phyloP scores from a whole-genome alignment of 2,797 vertebrate genomes.

The Cyprinella venusta region DNA sequence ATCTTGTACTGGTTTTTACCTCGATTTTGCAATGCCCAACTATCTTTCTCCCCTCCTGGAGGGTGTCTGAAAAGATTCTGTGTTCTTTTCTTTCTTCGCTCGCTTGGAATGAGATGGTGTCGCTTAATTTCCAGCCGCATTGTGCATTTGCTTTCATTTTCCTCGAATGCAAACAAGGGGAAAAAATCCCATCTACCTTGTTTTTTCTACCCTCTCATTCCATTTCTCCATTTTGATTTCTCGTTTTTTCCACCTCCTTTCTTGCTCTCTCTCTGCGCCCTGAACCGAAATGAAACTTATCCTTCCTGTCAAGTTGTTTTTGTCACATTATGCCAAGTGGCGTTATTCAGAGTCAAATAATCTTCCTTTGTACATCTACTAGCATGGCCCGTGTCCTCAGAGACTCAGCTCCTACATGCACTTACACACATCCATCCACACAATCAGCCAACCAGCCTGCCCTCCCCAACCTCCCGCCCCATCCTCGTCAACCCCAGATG shows the following conservation, averaged over 20 bases:
- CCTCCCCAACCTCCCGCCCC: slow-evolving; percentile 62
- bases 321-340: slow-evolving; percentile 92
- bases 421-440: slow-evolving; percentile 64
- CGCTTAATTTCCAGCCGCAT: slow-evolving; percentile 50
- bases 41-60: slow-evolving; percentile 66
- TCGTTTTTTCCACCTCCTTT: slow-evolving; percentile 41
- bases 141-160: slow-evolving; percentile 51
- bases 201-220: slow-evolving; percentile 56
- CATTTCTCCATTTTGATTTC: slow-evolving; percentile 56
- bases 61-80: slow-evolving; percentile 64
- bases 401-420: slow-evolving; percentile 86
- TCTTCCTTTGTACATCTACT: slow-evolving; percentile 95
- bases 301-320: slow-evolving; percentile 92
- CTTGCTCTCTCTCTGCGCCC: slow-evolving; percentile 60
- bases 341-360: slow-evolving; percentile 93
- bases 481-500: slow-evolving; percentile 51
- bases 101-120: slow-evolving; percentile 56
- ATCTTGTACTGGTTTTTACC: slow-evolving; percentile 30
- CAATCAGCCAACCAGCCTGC: slow-evolving; percentile 44
- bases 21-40: slow-evolving; percentile 63
- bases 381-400: slow-evolving; percentile 89
- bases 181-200: slow-evolving; percentile 22
- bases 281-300: slow-evolving; percentile 92
- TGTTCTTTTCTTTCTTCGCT: slow-evolving; percentile 72
- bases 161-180: slow-evolving; percentile 34